Base-by-base conservation (phyloP, 2,888 invertebrate species). In the Nesidiocoris tenuis region DNA sequence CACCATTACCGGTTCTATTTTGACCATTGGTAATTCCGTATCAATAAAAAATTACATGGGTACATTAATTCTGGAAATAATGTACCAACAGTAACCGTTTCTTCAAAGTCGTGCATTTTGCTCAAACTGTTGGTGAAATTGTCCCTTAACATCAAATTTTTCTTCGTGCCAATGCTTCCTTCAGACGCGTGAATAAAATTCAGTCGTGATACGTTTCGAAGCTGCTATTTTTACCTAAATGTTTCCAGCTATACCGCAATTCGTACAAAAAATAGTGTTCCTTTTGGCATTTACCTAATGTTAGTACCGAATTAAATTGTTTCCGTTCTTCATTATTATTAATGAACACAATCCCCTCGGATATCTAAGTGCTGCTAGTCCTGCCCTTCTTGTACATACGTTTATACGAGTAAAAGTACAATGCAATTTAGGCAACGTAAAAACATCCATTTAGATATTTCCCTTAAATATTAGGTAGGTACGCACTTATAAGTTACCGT, bases 271-370 rank as follows among this genome's bases (percentile, higher is more conserved):
- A 59, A 70, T 59, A 70, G 21, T 23, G 61, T 23, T 39, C 39
- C 12, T 39, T 39, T 12, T 39, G 39, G 39, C 3, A 39, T n/a
- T n/a, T n/a, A 39, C 61, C 70, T 70, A 59, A 70, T 59, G 56
- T 17, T 67, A 67, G 21, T 22, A 55, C 67, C 67, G 55, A 54
- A 67, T 67, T 67, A 54, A 54, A n/a, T n/a, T 17, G 7, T 68
- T 68, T 67, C 63, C 56, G 61, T 72, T 76, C 76, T 72, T 76
- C 74, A 76, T 76, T 64, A 76, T 72, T 76, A 76, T 66, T 59
- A 72, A 76, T 72, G 66, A 76, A 76, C 71, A 72, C 66, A 66
- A 61, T 76, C 71, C 71, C 54, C 64, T 66, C 19, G n/a, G 9
- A 56, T 61, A 70, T 64, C 66, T 65, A 57, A 24, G 64, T 61